Percentiles rank a stretch among this genome's conserved stretches.
Conservation (phyloP, 2,888 invertebrate species). For the Antheraea yamamai region DNA sequence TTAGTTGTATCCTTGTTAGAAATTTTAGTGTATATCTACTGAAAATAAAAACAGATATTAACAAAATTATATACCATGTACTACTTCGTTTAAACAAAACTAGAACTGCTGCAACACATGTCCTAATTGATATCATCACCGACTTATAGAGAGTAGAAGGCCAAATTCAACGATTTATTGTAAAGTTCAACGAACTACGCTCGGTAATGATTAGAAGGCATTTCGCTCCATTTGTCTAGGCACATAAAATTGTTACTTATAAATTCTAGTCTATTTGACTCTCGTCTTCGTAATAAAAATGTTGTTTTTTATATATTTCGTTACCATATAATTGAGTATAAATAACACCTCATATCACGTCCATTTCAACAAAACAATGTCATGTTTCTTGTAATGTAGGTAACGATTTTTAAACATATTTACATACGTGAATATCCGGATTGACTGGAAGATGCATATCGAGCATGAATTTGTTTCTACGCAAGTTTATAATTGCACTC, state of each 20-base stretch:
- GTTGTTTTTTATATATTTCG: background rate
- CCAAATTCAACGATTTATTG: slow-evolving; percentile 50
- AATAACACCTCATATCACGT: background rate
- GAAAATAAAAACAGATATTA: slow-evolving; percentile 19
- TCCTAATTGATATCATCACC: slow-evolving; percentile 37
- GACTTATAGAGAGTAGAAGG: slow-evolving; percentile 40
- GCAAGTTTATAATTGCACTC: background rate
- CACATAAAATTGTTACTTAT: slow-evolving; percentile 16
- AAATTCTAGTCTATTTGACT: slow-evolving; percentile 10
- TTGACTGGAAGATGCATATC: background rate
- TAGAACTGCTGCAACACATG: slow-evolving; percentile 27
- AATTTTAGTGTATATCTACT: background rate
- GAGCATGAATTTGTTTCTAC: background rate
- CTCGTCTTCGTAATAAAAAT: slow-evolving; percentile 3
- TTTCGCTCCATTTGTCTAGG: slow-evolving; percentile 39
- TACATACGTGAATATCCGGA: background rate
- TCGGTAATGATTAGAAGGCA: slow-evolving; percentile 45
- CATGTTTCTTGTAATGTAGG: background rate
- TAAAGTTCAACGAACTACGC: slow-evolving; percentile 53
- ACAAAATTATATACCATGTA: slow-evolving; percentile 25
- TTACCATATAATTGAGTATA: background rate
- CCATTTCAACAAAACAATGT: background rate
- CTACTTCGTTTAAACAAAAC: slow-evolving; percentile 32
- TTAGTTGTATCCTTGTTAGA: no score
- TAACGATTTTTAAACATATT: background rate